These are phyloP conservation scores for Scelioninae gen. 1 DNA, from an alignment of 2,888 invertebrate species.

Conservation along the genomic window DNA sequence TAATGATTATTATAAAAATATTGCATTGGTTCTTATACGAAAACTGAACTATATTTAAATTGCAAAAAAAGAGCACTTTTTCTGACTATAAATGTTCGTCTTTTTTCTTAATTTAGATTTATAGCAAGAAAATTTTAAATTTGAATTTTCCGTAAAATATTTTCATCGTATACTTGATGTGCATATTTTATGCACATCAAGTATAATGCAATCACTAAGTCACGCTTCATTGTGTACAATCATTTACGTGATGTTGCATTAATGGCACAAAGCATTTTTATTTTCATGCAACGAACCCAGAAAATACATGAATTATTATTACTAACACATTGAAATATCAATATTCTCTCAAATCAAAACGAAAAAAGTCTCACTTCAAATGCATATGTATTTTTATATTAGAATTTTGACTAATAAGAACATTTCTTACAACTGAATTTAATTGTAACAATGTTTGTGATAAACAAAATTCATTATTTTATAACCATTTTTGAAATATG, in stretches of 20 bases:
- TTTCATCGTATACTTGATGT: neutral
- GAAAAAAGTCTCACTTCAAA: no score
- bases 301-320: no score
- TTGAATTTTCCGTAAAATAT: no score
- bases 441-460: no score
- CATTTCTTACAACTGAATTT: no score
- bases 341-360: neutral
- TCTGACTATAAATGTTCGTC: neutral
- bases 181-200: neutral
- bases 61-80: neutral
- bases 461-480: no score
- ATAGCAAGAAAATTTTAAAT: neutral
- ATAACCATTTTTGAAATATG: no score
- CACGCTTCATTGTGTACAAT: conserved; percentile 1
- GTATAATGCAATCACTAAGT: neutral
- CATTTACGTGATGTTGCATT: conserved; percentile 27
- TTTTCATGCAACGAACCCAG: neutral
- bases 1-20: no score
- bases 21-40: neutral
- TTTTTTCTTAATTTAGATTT: neutral
- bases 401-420: no score
- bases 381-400: no score
- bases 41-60: neutral
- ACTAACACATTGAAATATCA: neutral
- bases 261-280: neutral